Percentiles rank a stretch among this genome's conserved stretches.
Evolutionary conservation across 2,888 invertebrate genomes (phyloP).

Genomic region (Penaeus monodon): DNA sequence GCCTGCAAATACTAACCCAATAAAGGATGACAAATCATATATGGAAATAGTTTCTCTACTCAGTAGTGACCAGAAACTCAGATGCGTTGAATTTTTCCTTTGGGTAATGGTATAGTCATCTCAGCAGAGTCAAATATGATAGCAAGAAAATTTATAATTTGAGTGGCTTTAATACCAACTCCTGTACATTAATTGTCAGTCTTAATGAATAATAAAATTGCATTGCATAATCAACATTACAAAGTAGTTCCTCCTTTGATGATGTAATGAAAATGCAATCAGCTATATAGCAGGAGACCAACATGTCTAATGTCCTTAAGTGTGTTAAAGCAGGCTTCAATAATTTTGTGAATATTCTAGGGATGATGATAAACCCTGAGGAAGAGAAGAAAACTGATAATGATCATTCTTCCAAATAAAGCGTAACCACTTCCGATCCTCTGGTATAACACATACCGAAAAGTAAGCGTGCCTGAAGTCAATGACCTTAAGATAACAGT

Average conservation of each 20-base stretch:
- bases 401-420: neutral
- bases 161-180: neutral
- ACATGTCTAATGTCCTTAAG: neutral
- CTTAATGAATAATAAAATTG: conserved; percentile 1
- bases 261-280: neutral
- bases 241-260: neutral
- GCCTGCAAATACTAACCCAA: neutral
- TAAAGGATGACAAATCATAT: neutral
- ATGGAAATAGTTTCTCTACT: neutral
- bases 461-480: no score
- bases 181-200: neutral
- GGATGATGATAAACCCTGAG: neutral
- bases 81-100: neutral
- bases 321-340: neutral
- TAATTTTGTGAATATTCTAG: conserved; percentile 4
- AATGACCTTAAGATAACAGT: no score
- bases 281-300: neutral
- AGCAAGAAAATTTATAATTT: neutral
- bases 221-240: conserved; percentile 10
- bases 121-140: neutral
- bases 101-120: neutral
- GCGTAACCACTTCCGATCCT: no score
- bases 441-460: no score
- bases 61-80: neutral
- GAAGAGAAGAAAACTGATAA: neutral